These are phyloP conservation scores for Irena cyanogastra DNA, from an alignment of 2,113 vertebrate species.

Conservation along the genomic window DNA sequence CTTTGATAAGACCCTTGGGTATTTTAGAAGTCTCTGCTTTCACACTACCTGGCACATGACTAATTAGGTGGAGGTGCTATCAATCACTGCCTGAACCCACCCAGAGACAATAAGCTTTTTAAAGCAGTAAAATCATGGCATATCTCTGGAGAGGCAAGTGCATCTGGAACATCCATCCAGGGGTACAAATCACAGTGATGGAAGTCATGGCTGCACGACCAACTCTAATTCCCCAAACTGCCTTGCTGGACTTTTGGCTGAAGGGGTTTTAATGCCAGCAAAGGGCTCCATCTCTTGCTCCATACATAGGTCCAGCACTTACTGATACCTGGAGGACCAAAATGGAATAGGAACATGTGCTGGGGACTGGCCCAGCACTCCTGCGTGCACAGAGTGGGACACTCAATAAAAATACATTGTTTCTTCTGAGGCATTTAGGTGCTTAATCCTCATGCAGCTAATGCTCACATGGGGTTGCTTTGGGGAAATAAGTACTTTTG, in stretches of 20 bases:
- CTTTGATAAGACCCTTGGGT: neutral
- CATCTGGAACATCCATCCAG: neutral
- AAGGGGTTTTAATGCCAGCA: neutral
- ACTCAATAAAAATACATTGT: neutral
- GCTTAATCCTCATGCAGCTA: neutral
- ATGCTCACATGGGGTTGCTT: rapidly evolving
- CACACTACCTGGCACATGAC: neutral
- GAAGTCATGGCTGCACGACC: neutral
- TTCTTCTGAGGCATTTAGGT: neutral
- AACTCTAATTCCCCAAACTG: neutral
- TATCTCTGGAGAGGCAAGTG: neutral
- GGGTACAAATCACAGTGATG: neutral
- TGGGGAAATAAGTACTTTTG: neutral
- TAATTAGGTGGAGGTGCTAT: neutral
- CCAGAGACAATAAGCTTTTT: neutral
- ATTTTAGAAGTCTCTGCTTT: neutral
- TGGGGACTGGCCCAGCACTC: rapidly evolving
- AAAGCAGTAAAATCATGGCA: neutral
- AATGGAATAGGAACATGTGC: neutral
- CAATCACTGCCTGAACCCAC: neutral
- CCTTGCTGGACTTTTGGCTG: neutral
- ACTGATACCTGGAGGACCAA: neutral
- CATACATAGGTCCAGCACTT: rapidly evolving
- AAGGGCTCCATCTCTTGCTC: neutral
- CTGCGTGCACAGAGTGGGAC: rapidly evolving